These are phyloP conservation scores for Orius insidiosus DNA, from an alignment of 1,140 invertebrate species.

Conservation along the genomic window DNA sequence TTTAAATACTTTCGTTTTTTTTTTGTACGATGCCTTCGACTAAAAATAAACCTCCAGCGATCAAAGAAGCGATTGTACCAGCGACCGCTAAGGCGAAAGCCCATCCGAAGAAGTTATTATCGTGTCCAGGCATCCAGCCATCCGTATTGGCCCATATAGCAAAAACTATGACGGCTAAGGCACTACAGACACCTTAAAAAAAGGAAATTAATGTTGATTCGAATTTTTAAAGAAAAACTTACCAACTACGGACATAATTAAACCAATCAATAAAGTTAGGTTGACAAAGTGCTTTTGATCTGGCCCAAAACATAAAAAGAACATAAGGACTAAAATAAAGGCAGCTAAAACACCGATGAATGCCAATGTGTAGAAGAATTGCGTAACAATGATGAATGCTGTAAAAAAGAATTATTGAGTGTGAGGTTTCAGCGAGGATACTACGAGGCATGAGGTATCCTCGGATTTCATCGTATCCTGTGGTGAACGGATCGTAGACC, in stretches of 20 bases:
- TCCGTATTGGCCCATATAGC: slow-evolving; percentile 70
- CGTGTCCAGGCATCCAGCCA: slow-evolving; percentile 85
- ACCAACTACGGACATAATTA: slow-evolving; percentile 46
- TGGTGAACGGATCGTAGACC: slow-evolving; percentile 81
- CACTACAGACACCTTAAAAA: slow-evolving; percentile 47
- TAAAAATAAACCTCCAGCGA: slow-evolving; percentile 58
- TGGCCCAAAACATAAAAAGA: slow-evolving; percentile 66
- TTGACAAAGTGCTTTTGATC: slow-evolving; percentile 57
- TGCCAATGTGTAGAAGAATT: slow-evolving; percentile 82
- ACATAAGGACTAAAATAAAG: slow-evolving; percentile 51
- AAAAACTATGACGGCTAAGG: slow-evolving; percentile 78
- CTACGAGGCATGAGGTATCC: slow-evolving; percentile 62
- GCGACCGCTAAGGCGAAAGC: slow-evolving; percentile 78
- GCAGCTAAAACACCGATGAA: slow-evolving; percentile 49
- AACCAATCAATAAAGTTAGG: slow-evolving; percentile 48
- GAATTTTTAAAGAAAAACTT: too few relatives aligned
- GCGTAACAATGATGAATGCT: slow-evolving; percentile 89
- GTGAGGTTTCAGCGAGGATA: slow-evolving; percentile 16
- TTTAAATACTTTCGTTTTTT: slow-evolving; percentile 56
- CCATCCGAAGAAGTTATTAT: slow-evolving; percentile 89
- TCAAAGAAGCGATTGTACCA: slow-evolving; percentile 34
- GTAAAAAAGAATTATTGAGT: slow-evolving; percentile 25
- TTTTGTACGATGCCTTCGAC: slow-evolving; percentile 63
- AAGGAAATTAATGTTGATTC: too few relatives aligned
- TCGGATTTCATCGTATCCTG: slow-evolving; percentile 64